Evolutionary conservation across 2,888 invertebrate species (phyloP).

Genomic region (Kuschelorhynchus macadamiae): DNA sequence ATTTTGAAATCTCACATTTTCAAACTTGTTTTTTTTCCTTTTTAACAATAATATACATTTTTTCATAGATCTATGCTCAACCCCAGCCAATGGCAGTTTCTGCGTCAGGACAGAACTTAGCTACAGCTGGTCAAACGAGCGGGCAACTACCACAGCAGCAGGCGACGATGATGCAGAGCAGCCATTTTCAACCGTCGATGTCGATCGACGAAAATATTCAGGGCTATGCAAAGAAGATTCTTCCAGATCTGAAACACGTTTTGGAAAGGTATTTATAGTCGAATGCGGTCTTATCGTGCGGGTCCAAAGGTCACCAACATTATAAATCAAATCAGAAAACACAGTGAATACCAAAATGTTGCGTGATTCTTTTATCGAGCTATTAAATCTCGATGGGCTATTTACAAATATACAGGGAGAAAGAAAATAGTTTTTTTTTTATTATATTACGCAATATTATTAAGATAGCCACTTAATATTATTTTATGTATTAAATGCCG

Average conservation of each 20-base stretch:
- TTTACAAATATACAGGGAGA: no score
- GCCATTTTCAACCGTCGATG: conserved; percentile 56
- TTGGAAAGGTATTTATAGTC: conserved; percentile 58
- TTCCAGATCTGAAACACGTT: conserved; percentile 68
- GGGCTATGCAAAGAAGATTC: conserved; percentile 58
- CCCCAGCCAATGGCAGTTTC: conserved; percentile 54
- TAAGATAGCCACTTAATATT: no score
- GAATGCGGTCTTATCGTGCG: no score
- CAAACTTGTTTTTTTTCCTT: background rate
- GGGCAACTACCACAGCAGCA: conserved; percentile 20
- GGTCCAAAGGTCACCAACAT: no score
- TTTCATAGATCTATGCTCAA: conserved; percentile 36
- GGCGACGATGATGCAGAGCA: conserved; percentile 32
- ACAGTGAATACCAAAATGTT: no score
- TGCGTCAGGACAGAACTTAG: conserved; percentile 59
- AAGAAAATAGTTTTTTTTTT: no score
- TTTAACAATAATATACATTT: background rate
- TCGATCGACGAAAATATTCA: conserved; percentile 59
- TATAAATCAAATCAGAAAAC: no score
- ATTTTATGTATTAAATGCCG: no score
- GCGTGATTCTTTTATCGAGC: no score
- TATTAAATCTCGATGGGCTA: no score
- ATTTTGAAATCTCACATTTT: background rate
- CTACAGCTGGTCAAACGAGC: conserved; percentile 19
- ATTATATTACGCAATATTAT: no score